These are phyloP conservation scores for Rhyzopertha dominica DNA, from an alignment of 1,140 invertebrate genomes.

Conservation along the genomic window DNA sequence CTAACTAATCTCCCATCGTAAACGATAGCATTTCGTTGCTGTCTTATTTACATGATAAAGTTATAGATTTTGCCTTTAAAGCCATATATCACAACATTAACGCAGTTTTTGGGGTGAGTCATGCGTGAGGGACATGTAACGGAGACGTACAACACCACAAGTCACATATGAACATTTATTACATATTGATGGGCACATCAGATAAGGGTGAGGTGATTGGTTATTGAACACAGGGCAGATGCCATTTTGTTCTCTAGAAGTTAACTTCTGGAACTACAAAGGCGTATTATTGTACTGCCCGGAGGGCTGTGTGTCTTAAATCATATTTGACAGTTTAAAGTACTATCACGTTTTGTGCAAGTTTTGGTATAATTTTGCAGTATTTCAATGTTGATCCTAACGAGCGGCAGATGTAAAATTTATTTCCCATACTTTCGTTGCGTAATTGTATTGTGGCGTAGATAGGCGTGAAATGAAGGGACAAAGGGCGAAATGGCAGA, in stretches of 20 bases:
- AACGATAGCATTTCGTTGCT: no score
- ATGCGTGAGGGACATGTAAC: constrained; percentile 14
- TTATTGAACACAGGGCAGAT: constrained; percentile 25
- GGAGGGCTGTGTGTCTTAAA: constrained; percentile 10
- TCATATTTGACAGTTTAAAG: constrained; percentile 15
- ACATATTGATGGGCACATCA: constrained; percentile 25
- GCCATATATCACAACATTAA: no score
- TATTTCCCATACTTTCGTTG: constrained; percentile 7
- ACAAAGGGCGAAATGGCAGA: no score
- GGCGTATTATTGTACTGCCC: constrained; percentile 13
- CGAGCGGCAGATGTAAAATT: constrained; percentile 15
- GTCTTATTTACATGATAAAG: no score
- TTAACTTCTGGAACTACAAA: constrained; percentile 3
- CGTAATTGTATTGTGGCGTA: no score
- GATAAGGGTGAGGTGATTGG: constrained; percentile 25
- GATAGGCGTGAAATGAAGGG: no score
- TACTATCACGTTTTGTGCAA: constrained; percentile 19
- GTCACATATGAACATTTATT: constrained; percentile 25
- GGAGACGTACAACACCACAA: constrained; percentile 9
- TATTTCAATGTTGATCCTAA: constrained; percentile 15
- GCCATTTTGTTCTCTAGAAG: constrained; percentile 10
- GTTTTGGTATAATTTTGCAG: constrained; percentile 31
- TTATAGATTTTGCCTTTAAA: no score
- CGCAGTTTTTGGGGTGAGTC: no score
- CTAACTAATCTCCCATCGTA: no score